phyloP scores from a whole-genome alignment of 2,888 invertebrate genomes.

The Macaria liturata region DNA sequence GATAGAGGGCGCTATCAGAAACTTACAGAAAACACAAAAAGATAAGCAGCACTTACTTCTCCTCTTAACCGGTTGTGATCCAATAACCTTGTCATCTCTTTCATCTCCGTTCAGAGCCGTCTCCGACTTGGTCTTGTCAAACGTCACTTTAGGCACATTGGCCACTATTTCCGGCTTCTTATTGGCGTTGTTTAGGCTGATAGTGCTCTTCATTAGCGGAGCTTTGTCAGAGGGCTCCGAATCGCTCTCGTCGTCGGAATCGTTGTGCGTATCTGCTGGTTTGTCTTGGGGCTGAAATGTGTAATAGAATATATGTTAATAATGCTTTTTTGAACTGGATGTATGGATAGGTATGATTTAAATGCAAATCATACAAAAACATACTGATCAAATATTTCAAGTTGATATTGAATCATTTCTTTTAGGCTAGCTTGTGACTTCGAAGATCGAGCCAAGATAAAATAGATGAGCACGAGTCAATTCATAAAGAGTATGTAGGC shows the following conservation, averaged over 20 bases:
- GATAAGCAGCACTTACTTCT: constrained; percentile 62
- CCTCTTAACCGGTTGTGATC: constrained; percentile 71
- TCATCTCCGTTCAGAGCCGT: constrained; percentile 44
- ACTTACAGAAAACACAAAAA: too few relatives aligned
- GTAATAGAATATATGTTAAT: neutral
- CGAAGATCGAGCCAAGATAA: too few relatives aligned
- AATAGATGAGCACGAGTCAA: too few relatives aligned
- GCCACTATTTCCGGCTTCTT: constrained; percentile 75
- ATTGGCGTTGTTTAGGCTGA: constrained; percentile 50
- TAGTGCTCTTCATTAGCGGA: constrained; percentile 74
- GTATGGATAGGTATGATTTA: too few relatives aligned
- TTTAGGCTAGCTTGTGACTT: too few relatives aligned
- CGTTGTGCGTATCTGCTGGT: constrained; percentile 48
- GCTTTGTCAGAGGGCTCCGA: constrained; percentile 73
- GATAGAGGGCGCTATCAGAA: too few relatives aligned
- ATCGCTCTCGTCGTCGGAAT: constrained; percentile 73
- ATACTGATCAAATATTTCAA: too few relatives aligned
- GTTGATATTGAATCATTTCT: too few relatives aligned
- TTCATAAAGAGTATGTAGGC: too few relatives aligned
- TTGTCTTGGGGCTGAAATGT: constrained; percentile 59
- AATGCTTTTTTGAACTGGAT: too few relatives aligned
- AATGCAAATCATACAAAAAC: too few relatives aligned
- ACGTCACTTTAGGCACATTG: constrained; percentile 67
- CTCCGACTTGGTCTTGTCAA: constrained; percentile 55
- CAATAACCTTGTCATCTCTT: constrained; percentile 59